Evolutionary conservation across 2,113 vertebrate genomes (phyloP), one percentile per base, ranked within the genome.

Genomic region (Leptocoma aspasia): DNA sequence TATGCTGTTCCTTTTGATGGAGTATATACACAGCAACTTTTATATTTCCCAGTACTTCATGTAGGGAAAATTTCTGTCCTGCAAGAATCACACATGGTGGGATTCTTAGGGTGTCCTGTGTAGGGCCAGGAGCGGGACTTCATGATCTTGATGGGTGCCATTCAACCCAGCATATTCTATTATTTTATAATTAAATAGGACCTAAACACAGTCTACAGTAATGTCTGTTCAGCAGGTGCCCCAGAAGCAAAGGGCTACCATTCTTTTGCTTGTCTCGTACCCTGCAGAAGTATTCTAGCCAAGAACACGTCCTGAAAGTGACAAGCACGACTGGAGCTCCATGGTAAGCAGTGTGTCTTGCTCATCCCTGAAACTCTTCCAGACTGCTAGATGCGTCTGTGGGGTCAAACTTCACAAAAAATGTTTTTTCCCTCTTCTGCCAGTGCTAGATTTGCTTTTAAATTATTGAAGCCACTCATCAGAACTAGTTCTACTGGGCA

Each of bases 401-500:
- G 60, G 75, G 54, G 47, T 90, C 59, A 95, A 59, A 73, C 18
- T 21, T 85, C 61, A 87, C 12, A 80, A 81, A 64, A 92, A 77
- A 3, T 72, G 42, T 11, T 94, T 83, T 78, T 2, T 23, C 22
- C 27, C 23, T 82, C 37, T 28, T 60, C 41, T 68, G 18, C 13
- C 14, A 24, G 44, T 23, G 37, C 37, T 79, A 66, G 27, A 53
- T 73, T 80, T 83, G 42, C 31, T 70, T 88, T 95, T 81, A 45
- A 90, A 77, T 80, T 90, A 83, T 89, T 77, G 73, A 95, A 91
- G 70, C 11, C 71, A 45, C 77, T 71, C 66, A 83, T 90, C 79
- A 92, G 75, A 90, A 37, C 33, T 78, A 66, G 47, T 83, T 90
- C 28, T 77, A 54, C 41, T 75, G 68, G 47, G 22, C 71, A 92